These are phyloP conservation scores for Sicus ferrugineus DNA, from an alignment of 2,888 invertebrate species.

Conservation along the genomic window DNA sequence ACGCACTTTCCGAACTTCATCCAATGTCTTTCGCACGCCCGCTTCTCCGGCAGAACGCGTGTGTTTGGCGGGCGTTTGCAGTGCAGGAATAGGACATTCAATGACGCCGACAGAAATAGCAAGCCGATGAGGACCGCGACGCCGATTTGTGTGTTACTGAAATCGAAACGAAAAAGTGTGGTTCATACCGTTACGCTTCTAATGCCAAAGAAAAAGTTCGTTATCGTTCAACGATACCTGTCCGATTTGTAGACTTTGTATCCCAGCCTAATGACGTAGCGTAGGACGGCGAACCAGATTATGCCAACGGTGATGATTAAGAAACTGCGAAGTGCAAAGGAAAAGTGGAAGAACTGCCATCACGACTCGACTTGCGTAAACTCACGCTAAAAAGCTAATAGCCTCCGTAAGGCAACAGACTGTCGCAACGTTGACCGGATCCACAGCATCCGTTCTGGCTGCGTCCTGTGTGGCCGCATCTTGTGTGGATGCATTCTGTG, in stretches of 20 bases:
- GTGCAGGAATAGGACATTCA: neutral
- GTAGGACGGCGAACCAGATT: constrained; percentile 51
- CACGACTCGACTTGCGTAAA: neutral
- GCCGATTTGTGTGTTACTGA: constrained; percentile 35
- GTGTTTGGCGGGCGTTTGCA: neutral
- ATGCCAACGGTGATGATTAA: constrained; percentile 48
- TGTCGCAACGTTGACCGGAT: neutral
- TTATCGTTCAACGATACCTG: constrained; percentile 35
- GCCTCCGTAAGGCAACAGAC: constrained; percentile 33
- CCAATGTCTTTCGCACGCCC: neutral
- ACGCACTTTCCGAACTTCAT: neutral
- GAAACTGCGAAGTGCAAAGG: constrained; percentile 45
- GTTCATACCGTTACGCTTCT: neutral
- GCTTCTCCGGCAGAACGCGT: neutral
- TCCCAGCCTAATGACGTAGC: constrained; percentile 42
- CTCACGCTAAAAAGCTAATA: constrained; percentile 42
- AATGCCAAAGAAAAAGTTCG: neutral
- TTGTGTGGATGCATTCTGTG: neutral
- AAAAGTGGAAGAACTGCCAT: neutral
- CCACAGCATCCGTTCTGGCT: neutral
- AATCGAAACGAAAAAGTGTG: neutral
- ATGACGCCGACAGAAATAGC: constrained; percentile 30
- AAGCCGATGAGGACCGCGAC: constrained; percentile 30
- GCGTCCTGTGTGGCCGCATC: neutral
- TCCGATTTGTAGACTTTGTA: constrained; percentile 35